phyloP scores from a whole-genome alignment of 2,888 invertebrate genomes.

The Steromphala cineraria region DNA sequence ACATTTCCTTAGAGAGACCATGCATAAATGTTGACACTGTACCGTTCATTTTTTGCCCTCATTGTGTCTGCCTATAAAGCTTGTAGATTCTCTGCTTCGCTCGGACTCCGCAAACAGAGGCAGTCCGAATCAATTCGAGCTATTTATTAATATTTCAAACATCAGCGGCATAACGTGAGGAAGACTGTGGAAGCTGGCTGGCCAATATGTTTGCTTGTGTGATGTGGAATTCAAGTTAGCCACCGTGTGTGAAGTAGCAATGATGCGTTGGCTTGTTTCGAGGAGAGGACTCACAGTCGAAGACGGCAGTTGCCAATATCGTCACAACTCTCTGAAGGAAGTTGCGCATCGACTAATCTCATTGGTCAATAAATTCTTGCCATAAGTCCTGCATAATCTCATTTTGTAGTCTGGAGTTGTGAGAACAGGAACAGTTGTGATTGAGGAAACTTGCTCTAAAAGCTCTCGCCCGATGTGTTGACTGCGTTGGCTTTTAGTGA shows the following conservation, averaged over 20 bases:
- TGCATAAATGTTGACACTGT: neutral
- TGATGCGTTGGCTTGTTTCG: neutral
- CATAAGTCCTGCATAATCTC: constrained; percentile 26
- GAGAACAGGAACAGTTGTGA: constrained; percentile 27
- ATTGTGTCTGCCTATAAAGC: neutral
- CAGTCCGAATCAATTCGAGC: neutral
- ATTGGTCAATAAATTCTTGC: constrained; percentile 30
- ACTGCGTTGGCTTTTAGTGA: constrained; percentile 2
- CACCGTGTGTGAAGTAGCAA: constrained; percentile 6
- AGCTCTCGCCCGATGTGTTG: constrained; percentile 13
- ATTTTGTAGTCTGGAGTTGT: constrained; percentile 21
- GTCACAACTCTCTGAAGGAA: neutral
- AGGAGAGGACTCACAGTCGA: neutral
- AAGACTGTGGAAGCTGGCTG: neutral
- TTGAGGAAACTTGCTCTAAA: constrained; percentile 6
- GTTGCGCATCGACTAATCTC: constrained; percentile 28
- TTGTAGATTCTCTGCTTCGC: neutral
- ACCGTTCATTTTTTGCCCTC: neutral
- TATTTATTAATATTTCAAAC: constrained; percentile 16
- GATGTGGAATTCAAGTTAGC: constrained; percentile 11
- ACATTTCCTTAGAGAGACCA: neutral
- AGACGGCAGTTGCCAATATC: neutral
- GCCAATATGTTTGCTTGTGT: constrained; percentile 10
- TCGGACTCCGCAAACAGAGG: neutral
- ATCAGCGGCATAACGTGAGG: neutral